Base-by-base conservation (phyloP, 2,888 invertebrate genomes). In the Ceraclea dissimilis region DNA sequence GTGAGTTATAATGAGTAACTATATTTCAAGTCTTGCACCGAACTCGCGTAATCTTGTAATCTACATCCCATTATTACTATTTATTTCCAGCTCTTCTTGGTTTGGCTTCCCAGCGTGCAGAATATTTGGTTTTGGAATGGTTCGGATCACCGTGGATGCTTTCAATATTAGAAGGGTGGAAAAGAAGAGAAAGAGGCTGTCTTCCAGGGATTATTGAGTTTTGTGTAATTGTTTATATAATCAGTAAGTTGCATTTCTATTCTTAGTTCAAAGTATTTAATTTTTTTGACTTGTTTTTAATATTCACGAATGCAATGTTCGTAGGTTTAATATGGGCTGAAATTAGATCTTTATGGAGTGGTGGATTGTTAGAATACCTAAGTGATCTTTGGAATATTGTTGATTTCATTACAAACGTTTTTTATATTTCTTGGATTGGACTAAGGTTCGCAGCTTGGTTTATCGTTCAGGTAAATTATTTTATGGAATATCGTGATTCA, bases 371-470 rank as follows among this genome's bases (percentile, higher is more conserved):
- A 64, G 95, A 96, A 63, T 99, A 99, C 69, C 82, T 93, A 47
- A 88, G 88, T 63, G 97, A 99, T 71, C 82, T 98, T 62, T 99
- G 98, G 98, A 98, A 99, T 70, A 93, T 98, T 60, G 89, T 98
- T 2, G 98, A 98, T 73, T 97, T 97, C 69, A 89, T 96, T 65
- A 97, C 97, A 6, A 97, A 98, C 70, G 84, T 90, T 65, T 90
- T 98, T 66, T 99, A 98, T 69, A 88, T 97, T 19, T 87, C 92
- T 44, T 98, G 98, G 84, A 86, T 97, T 63, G 84, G 88, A 55
- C 79, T 98, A 63, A 78, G 98, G 62, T 79, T 91, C 54, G 88
- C 94, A 0, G 88, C 98, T 13, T 95, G 91, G 83, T 84, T 88
- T 65, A 82, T 89, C 54, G 90, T 90, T 20, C 91, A 91, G 85